Evolutionary conservation across 2,888 invertebrate species (phyloP).

Genomic region (Glyphotaelius pellucidus): DNA sequence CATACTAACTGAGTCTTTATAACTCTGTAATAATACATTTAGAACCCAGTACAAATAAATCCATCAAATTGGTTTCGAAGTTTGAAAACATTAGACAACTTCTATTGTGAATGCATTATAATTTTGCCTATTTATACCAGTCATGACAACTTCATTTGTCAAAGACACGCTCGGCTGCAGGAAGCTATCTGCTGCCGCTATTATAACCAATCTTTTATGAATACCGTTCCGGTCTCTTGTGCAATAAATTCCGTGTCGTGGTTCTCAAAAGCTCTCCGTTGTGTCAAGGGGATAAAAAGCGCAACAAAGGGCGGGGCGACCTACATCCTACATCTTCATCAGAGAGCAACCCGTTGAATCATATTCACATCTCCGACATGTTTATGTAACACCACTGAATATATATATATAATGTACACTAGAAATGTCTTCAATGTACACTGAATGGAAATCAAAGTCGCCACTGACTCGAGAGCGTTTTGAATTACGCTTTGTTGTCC

Average conservation of each 20-base stretch:
- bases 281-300: slow-evolving; percentile 9
- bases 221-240: not conserved
- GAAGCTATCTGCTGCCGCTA: not conserved
- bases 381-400: no score
- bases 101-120: not conserved
- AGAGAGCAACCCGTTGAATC: not conserved
- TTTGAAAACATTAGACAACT: no score
- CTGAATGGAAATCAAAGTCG: no score
- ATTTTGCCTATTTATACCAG: not conserved
- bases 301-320: not conserved
- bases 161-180: not conserved
- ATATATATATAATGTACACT: no score
- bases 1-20: no score
- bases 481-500: no score
- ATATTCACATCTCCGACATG: not conserved
- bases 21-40: no score
- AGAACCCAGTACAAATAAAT: no score
- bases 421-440: no score
- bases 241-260: slow-evolving; percentile 40
- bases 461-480: no score
- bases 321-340: not conserved
- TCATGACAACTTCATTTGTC: not conserved
- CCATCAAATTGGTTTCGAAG: no score
- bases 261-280: slow-evolving; percentile 33
- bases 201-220: not conserved